Base-by-base conservation (phyloP, 2,888 invertebrate genomes). In the Ochropleura plecta region DNA sequence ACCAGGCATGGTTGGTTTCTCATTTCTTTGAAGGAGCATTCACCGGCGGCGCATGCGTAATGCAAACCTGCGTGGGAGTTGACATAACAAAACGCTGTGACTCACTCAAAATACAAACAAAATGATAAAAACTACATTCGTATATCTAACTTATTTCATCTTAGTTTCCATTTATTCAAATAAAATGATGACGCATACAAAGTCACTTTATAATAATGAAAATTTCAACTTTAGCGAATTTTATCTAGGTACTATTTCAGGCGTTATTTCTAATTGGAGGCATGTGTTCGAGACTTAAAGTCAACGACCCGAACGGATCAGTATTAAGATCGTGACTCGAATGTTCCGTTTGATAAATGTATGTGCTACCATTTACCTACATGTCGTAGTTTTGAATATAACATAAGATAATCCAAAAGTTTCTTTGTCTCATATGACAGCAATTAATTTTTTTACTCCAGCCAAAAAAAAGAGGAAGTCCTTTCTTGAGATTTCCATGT, bases 41-140 rank as follows among this genome's bases (percentile, higher is more conserved):
- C 86, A 89, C 84, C 84, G 84, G 20, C 53, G 40, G 59, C 76
- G 86, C 82, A 90, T 90, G 89, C 88, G 89, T 91, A 91, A 91
- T 89, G 70, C 69, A 66, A 83, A 84, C 66, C 76, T 85, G 90
- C 86, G 92, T 92, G 89, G 92, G 93, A 90, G 90, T 89, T 82
- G 83, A 86, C 82, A 88, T 79, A 84, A 82, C 73, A 68, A 78
- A 82, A 77, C 70, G 72, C 51, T 73, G 57, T 83, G 82, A 86
- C 73, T 89, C 88, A 89, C 64, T 80, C 71, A 77, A 80, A 73
- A 79, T 62, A 71, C 63, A 75, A 80, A 73, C 40, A 76, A 69
- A 51, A 67, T 59, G 30, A 84, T 40, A 70, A 69, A 59, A 76
- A 51, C 46, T 51, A 63, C 42, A 63, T 59, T 44, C 20, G 59